phyloP scores from a whole-genome alignment of 1,140 invertebrate species.

The Euborellia annulipes region DNA sequence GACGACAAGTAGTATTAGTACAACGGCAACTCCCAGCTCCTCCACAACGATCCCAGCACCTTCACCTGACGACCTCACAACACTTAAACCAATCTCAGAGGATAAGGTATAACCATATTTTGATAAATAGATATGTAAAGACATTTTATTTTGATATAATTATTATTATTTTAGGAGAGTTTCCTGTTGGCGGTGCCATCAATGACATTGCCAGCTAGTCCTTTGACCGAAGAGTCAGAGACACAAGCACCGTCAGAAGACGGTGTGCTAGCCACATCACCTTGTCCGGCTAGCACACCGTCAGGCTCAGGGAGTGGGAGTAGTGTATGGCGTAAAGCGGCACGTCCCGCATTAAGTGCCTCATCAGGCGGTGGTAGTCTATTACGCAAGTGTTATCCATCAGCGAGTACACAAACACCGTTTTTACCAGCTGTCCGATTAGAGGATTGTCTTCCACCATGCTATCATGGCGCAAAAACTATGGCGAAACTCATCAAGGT shows the following conservation, averaged over 20 bases:
- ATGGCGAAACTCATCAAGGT: constrained; percentile 40
- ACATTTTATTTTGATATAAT: background rate
- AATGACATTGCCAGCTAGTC: constrained; percentile 24
- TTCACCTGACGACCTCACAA: constrained; percentile 19
- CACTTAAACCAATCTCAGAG: constrained; percentile 23
- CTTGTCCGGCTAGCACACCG: background rate
- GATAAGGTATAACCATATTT: constrained; percentile 20
- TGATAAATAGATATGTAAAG: background rate
- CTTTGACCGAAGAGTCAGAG: constrained; percentile 22
- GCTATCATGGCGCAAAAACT: constrained; percentile 37
- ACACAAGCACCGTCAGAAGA: constrained; percentile 19
- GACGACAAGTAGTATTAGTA: constrained; percentile 1
- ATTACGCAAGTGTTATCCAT: constrained; percentile 24
- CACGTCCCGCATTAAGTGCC: constrained; percentile 8
- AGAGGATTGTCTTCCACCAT: constrained; percentile 35
- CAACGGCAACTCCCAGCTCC: constrained; percentile 13
- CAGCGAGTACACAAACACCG: constrained; percentile 17
- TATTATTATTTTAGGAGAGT: constrained; percentile 19
- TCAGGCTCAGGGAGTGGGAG: constrained; percentile 11
- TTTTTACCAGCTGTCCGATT: constrained; percentile 23
- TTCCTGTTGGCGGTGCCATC: constrained; percentile 24
- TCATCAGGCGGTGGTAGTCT: constrained; percentile 12
- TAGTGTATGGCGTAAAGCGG: constrained; percentile 8
- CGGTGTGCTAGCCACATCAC: constrained; percentile 4
- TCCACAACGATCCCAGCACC: background rate